phyloP scores from a whole-genome alignment of 2,113 vertebrate genomes.

The Leptosomus discolor region DNA sequence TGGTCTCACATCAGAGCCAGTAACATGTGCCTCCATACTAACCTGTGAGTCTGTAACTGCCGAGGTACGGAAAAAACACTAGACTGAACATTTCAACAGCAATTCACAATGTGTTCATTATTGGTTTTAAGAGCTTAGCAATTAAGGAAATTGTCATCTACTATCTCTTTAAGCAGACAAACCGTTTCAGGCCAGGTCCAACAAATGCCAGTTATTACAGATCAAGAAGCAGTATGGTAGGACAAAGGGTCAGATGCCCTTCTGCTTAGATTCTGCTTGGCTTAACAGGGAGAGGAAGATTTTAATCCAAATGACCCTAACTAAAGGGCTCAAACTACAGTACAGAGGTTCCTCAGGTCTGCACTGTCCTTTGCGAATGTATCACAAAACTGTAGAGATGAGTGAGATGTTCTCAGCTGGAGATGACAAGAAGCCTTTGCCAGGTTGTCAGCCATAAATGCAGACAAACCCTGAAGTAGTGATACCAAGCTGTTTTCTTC shows the following conservation, averaged over 20 bases:
- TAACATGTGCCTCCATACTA: neutral
- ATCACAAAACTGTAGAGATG: neutral
- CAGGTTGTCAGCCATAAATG: neutral
- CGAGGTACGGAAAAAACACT: neutral
- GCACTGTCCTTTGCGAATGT: neutral
- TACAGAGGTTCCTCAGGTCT: neutral
- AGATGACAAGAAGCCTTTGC: neutral
- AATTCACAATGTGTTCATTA: neutral
- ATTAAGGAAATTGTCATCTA: neutral
- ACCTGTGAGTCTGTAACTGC: neutral
- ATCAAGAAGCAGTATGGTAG: neutral
- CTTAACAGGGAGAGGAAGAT: neutral
- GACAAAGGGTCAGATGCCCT: neutral
- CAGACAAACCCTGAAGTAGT: neutral
- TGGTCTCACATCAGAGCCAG: neutral
- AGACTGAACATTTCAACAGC: neutral
- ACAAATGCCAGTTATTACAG: neutral
- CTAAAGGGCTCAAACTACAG: neutral
- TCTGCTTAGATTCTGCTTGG: neutral
- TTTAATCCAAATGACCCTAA: neutral
- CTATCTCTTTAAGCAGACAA: neutral
- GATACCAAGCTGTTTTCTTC: neutral
- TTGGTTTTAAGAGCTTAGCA: neutral
- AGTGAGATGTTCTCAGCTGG: neutral
- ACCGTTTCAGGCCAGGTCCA: neutral